Conservation (phyloP, 92 coral and sea anemone genomes). For the Porites lobata region DNA sequence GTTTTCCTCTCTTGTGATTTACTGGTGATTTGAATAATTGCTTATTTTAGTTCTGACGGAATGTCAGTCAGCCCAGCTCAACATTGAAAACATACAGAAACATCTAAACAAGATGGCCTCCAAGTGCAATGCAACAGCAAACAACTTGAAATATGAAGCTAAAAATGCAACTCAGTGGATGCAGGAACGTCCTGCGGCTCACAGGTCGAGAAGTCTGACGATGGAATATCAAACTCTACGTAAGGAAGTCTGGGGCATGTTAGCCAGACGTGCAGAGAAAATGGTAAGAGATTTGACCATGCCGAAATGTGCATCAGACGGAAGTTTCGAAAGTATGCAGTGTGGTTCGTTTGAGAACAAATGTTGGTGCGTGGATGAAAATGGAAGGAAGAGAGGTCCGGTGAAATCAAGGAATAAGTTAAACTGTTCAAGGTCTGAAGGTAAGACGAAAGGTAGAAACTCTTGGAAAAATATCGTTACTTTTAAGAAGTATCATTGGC, state of each 20-base stretch:
- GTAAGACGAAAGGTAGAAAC: not conserved
- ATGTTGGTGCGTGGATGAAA: conserved; percentile 54
- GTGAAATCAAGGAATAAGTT: conserved; percentile 4
- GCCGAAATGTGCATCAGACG: conserved; percentile 40
- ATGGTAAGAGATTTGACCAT: not conserved
- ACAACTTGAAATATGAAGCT: not conserved
- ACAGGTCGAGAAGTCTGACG: too few species aligned
- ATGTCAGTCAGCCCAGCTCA: conserved; percentile 40
- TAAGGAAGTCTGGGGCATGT: not conserved
- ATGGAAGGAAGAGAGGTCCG: not conserved
- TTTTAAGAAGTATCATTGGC: too few species aligned
- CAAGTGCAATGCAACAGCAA: conserved; percentile 16
- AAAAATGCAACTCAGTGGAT: conserved; percentile 1
- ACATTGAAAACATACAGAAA: not conserved
- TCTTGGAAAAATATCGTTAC: too few species aligned
- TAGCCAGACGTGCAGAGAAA: not conserved
- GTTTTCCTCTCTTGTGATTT: too few species aligned
- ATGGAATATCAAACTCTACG: not conserved
- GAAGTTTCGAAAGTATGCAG: conserved; percentile 32
- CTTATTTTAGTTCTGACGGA: conserved; percentile 39
- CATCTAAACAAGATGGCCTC: not conserved
- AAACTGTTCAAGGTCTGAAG: conserved; percentile 23
- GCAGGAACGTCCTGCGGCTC: not conserved
- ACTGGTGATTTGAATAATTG: not conserved
- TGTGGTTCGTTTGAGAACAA: conserved; percentile 13